These are phyloP conservation scores for Sarcophaga carnaria DNA, from an alignment of 2,888 invertebrate species.

Conservation along the genomic window DNA sequence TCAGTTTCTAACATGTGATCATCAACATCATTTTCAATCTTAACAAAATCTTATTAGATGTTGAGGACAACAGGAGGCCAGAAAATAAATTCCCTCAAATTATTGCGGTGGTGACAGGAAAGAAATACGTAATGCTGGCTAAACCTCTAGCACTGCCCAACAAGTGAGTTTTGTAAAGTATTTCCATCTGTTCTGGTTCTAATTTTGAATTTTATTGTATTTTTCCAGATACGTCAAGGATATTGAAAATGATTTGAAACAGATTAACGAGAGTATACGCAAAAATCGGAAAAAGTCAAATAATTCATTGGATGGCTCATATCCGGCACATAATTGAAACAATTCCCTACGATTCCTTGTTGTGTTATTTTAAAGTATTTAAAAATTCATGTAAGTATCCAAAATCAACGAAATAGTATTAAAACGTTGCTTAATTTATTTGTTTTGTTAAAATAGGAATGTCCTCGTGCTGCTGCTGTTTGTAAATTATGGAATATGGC, in stretches of 20 bases:
- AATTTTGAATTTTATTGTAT: too few relatives aligned
- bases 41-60: too few relatives aligned
- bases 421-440: too few relatives aligned
- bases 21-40: too few relatives aligned
- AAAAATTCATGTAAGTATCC: slow-evolving; percentile 72
- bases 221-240: background rate
- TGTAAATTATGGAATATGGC: too few relatives aligned
- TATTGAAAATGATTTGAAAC: slow-evolving; percentile 68
- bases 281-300: too few relatives aligned
- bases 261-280: slow-evolving; percentile 70
- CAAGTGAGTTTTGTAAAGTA: slow-evolving; percentile 72
- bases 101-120: slow-evolving; percentile 87
- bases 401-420: background rate
- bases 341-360: slow-evolving; percentile 74
- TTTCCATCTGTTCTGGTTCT: background rate
- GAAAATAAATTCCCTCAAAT: slow-evolving; percentile 82
- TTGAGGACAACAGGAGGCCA: too few relatives aligned
- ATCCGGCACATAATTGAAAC: too few relatives aligned
- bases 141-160: slow-evolving; percentile 71
- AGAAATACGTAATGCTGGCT: slow-evolving; percentile 88
- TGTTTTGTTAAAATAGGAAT: slow-evolving; percentile 82
- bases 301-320: too few relatives aligned
- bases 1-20: too few relatives aligned
- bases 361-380: too few relatives aligned
- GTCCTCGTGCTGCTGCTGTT: slow-evolving; percentile 84